These are phyloP conservation scores for Pempheris klunzingeri DNA, from an alignment of 2,797 vertebrate species.

Conservation along the genomic window DNA sequence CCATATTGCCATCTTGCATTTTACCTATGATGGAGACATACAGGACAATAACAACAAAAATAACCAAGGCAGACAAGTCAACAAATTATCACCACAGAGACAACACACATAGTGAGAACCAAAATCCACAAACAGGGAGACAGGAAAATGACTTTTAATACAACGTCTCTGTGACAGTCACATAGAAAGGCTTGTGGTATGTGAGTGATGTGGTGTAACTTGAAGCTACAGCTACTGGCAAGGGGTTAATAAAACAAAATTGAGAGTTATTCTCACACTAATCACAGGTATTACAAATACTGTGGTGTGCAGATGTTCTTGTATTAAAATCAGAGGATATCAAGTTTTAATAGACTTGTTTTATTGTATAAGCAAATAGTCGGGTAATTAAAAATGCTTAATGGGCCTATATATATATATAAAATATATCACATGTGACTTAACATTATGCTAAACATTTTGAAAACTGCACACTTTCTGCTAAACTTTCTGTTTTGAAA, in stretches of 20 bases:
- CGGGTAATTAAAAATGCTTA: conserved; percentile 24
- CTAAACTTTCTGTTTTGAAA: background rate
- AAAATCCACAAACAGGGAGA: conserved; percentile 85
- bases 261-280: conserved; percentile 3
- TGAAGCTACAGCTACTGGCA: conserved; percentile 34
- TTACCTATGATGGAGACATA: conserved; percentile 99
- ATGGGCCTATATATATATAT: conserved; percentile 2
- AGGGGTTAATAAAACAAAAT: conserved; percentile 25
- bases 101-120: conserved; percentile 85
- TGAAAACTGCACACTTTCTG: conserved; percentile 21
- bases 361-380: conserved; percentile 27
- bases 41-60: conserved; percentile 95
- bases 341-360: conserved; percentile 5
- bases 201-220: conserved; percentile 57
- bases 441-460: conserved; percentile 1
- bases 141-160: conserved; percentile 88
- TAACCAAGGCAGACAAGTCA: conserved; percentile 89
- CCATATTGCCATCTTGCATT: conserved; percentile 99
- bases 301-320: conserved; percentile 21
- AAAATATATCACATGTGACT: conserved; percentile 8
- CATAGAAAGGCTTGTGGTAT: conserved; percentile 76
- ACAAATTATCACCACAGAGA: conserved; percentile 88
- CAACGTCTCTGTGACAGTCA: conserved; percentile 82
- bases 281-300: conserved; percentile 18
- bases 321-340: conserved; percentile 5